Evolutionary conservation across 37 sponge, comb jelly and placozoan species (phyloP).

Genomic region (Petrosia ficiformis): DNA sequence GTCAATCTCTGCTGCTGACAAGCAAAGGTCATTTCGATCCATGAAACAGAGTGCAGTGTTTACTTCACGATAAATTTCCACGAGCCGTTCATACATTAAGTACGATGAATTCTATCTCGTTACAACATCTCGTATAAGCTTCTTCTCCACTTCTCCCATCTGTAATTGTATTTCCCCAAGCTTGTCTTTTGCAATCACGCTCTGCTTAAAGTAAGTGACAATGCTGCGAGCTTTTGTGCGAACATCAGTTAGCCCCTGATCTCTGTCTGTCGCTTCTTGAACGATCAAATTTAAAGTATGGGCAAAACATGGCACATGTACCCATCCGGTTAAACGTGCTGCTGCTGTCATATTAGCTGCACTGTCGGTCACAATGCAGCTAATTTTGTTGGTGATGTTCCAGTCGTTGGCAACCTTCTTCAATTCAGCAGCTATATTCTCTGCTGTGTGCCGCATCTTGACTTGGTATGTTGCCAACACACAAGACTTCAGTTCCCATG

Average conservation of each 20-base stretch:
- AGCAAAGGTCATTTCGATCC: conserved; percentile 7
- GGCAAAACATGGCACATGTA: background rate
- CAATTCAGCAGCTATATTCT: too few relatives aligned
- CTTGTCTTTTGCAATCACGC: background rate
- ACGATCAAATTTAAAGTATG: too few relatives aligned
- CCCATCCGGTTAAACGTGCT: background rate
- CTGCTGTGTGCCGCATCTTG: background rate
- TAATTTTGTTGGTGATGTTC: background rate
- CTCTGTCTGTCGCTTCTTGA: background rate
- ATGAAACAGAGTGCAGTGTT: background rate
- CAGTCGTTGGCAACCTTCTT: background rate
- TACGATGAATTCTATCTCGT: background rate
- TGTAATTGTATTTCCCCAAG: background rate
- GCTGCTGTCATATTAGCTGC: too few relatives aligned
- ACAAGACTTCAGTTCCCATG: too few relatives aligned
- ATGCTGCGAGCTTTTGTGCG: background rate
- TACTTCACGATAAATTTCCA: background rate
- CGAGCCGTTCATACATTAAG: background rate
- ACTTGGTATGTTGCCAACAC: too few relatives aligned
- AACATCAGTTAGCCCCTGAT: background rate
- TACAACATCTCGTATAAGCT: conserved; percentile 1
- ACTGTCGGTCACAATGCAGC: too few relatives aligned
- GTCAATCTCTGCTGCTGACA: background rate
- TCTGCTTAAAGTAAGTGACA: background rate
- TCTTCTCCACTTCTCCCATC: background rate